Percentiles rank a stretch among this genome's conserved stretches.
Evolutionary conservation across 35 echinoderm and acorn worm species (phyloP).

Genomic region (Hemicentrotus pulcherrimus): DNA sequence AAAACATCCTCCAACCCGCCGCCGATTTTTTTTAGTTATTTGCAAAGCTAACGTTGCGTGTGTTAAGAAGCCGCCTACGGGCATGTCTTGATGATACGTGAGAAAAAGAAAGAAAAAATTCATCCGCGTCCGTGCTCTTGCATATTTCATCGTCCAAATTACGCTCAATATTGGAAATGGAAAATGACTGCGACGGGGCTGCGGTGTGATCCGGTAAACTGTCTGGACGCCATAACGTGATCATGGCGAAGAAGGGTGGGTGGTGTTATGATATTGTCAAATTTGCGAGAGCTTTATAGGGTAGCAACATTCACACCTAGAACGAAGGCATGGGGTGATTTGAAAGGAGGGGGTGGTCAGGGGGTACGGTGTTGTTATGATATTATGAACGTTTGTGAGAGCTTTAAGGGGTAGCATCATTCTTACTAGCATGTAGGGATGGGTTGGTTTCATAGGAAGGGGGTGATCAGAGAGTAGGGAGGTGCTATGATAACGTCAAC

Average conservation of each 20-base stretch:
- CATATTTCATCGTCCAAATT: neutral
- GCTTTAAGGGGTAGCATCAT: too few relatives aligned
- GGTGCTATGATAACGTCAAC: too few relatives aligned
- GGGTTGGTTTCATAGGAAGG: too few relatives aligned
- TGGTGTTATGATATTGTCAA: slow-evolving; percentile 7
- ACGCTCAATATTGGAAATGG: neutral
- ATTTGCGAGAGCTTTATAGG: neutral
- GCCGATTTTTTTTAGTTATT: neutral
- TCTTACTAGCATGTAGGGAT: too few relatives aligned
- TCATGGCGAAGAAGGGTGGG: neutral
- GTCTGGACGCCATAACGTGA: neutral
- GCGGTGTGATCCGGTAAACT: neutral
- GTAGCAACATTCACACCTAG: neutral
- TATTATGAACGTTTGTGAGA: too few relatives aligned
- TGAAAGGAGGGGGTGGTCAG: neutral
- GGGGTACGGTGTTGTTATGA: too few relatives aligned
- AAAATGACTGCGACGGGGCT: neutral
- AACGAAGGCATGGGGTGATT: neutral
- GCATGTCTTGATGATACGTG: neutral
- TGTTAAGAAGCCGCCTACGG: neutral
- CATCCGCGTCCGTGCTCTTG: neutral
- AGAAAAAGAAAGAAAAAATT: neutral
- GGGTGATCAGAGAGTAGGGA: too few relatives aligned
- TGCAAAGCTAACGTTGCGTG: neutral
- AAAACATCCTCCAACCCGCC: neutral